These are phyloP conservation scores for Egretta garzetta DNA, from an alignment of 2,113 vertebrate species.

Conservation along the genomic window DNA sequence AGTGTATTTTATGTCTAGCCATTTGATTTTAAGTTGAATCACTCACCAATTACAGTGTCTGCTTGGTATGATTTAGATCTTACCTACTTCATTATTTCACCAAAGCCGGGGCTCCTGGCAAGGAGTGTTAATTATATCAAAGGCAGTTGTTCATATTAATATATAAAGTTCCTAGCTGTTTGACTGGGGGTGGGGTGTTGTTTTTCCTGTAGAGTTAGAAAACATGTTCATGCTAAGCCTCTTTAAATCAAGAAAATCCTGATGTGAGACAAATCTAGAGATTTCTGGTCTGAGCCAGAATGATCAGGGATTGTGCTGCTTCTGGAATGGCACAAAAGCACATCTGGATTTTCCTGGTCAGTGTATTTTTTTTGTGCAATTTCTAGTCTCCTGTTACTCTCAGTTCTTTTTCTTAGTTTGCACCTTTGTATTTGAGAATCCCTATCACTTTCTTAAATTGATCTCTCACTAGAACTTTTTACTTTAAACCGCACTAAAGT, in stretches of 20 bases:
- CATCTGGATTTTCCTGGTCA: background rate
- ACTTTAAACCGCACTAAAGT: background rate
- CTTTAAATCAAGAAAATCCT: background rate
- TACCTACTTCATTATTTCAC: background rate
- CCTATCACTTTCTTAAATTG: background rate
- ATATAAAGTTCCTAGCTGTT: background rate
- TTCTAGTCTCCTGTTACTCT: background rate
- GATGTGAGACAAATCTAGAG: background rate
- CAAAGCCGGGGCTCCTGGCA: background rate
- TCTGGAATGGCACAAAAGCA: background rate
- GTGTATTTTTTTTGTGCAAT: background rate
- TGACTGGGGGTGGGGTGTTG: background rate
- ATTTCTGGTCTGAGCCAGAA: background rate
- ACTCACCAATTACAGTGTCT: background rate
- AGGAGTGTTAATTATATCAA: background rate
- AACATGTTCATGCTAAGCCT: background rate
- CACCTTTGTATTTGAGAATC: background rate
- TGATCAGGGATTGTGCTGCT: background rate
- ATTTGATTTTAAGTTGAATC: background rate
- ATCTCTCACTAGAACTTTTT: background rate
- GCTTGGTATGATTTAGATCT: background rate
- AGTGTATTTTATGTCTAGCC: background rate
- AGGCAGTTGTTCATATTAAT: background rate
- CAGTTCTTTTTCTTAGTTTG: background rate
- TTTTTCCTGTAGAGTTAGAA: background rate